A percentile compares a stretch with the other conserved stretches of the same genome.
These are phyloP conservation scores for Dolichoris vasculosae DNA, from an alignment of 1,140 invertebrate genomes.

Conservation along the genomic window DNA sequence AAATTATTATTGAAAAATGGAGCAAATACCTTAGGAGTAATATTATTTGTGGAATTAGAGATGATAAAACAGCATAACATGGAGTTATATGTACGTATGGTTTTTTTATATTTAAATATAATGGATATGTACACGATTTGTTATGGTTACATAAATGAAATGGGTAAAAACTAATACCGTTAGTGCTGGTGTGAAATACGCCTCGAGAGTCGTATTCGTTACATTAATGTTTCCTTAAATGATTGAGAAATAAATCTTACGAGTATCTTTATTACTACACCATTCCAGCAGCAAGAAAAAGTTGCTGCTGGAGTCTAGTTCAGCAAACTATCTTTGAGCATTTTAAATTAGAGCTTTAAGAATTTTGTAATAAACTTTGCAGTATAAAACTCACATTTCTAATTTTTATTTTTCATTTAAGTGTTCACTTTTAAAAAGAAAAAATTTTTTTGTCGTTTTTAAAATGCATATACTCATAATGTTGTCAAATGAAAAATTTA, in stretches of 20 bases:
- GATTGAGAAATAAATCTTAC: background rate
- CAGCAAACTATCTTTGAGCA: background rate
- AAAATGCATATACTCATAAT: too few species aligned
- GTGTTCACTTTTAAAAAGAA: background rate
- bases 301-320: background rate
- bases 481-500: too few species aligned
- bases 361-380: slow-evolving; percentile 20
- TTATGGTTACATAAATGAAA: background rate
- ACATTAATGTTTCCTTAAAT: background rate
- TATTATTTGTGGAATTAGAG: slow-evolving; percentile 34
- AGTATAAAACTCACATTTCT: background rate
- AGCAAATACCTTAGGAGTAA: background rate
- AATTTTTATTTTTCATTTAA: background rate
- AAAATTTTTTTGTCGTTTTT: too few species aligned
- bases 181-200: background rate
- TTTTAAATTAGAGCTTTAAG: background rate
- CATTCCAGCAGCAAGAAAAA: background rate
- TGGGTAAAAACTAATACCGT: background rate
- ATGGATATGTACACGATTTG: background rate
- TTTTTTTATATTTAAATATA: background rate
- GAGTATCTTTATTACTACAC: background rate
- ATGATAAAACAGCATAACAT: slow-evolving; percentile 47
- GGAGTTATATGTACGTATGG: background rate
- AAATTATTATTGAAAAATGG: background rate
- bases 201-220: background rate